Conservation (phyloP, 2,888 invertebrate species). For the Cacoxenus indagator region DNA sequence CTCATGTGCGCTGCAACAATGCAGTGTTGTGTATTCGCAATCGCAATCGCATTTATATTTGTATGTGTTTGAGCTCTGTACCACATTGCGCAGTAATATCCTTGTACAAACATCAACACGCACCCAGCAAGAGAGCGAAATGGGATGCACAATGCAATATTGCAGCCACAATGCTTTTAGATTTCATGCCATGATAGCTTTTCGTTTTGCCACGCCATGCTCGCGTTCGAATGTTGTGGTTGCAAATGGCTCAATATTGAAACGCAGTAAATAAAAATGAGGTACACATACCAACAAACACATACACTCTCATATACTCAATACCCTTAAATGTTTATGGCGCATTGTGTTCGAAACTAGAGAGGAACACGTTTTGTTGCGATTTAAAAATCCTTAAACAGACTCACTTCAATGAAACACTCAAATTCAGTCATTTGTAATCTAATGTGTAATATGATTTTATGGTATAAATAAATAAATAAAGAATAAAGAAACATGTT, state of each 20-base stretch:
- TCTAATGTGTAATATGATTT: no score
- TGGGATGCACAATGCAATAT: slow-evolving; percentile 39
- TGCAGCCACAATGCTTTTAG: slow-evolving; percentile 40
- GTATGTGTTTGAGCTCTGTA: background rate
- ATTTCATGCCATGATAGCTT: slow-evolving; percentile 56
- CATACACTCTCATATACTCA: background rate
- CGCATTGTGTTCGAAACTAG: background rate
- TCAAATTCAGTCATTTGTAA: no score
- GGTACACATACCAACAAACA: background rate
- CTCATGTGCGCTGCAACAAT: background rate
- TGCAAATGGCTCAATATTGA: slow-evolving; percentile 16
- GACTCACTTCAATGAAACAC: no score
- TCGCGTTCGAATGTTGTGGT: slow-evolving; percentile 11
- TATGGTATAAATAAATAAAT: no score
- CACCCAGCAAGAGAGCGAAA: slow-evolving; percentile 4
- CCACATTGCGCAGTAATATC: slow-evolving; percentile 12
- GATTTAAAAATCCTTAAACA: no score
- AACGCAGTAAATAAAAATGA: slow-evolving; percentile 12
- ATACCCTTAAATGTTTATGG: background rate
- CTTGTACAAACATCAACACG: background rate
- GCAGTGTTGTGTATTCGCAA: no score
- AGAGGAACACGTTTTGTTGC: background rate
- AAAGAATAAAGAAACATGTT: no score
- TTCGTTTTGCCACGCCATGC: slow-evolving; percentile 18
- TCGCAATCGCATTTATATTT: background rate